Evolutionary conservation across 1,140 invertebrate species (phyloP), one percentile per base, ranked within the genome.

Genomic region (Linepithema humile): DNA sequence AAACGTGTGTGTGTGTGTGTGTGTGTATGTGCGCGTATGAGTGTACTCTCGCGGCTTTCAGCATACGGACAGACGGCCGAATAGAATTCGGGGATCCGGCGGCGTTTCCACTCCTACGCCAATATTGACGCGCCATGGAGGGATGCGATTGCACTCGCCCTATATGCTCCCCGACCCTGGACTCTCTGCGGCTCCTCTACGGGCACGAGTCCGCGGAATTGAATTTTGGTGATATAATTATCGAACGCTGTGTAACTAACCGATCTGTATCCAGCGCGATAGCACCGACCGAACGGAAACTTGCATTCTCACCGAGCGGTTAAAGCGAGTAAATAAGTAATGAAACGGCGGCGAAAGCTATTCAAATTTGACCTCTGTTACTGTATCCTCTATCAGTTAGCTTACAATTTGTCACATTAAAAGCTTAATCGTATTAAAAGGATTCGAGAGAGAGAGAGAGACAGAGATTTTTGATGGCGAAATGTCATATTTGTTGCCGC

Each of bases 61-160:
- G 23, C 50, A 20, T 75, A 59, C 77, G 65, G 65, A 53, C 60
- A 45, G 64, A 84, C 64, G 74, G 45, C 23, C 23, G 75, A 73
- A 59, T 67, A 75, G 55, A 85, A 88, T 75, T 85, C 59, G 70
- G 48, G 65, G 70, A 88, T 88, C 57, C 69, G 29, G 15, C 40
- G 62, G 74, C 45, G 72, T 72, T n/a, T 85, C 62, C 53, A 77
- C 75, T 88, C 69, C 86, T 85, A 59, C 65, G 59, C 60, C 78
- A 88, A 88, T 88, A 88, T 88, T 85, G 87, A 85, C 78, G 72
- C 53, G 50, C 40, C 48, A 17, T 77, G n/a, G 40, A 70, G 45
- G 26, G 64, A 83, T 83, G 65, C 23, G 86, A 88, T 88, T 82
- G 77, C 59, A 57, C 72, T 83, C 57, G 29, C 53, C 67, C 86